phyloP scores from a whole-genome alignment of 1,140 invertebrate species.

The Drosophila virilis region DNA sequence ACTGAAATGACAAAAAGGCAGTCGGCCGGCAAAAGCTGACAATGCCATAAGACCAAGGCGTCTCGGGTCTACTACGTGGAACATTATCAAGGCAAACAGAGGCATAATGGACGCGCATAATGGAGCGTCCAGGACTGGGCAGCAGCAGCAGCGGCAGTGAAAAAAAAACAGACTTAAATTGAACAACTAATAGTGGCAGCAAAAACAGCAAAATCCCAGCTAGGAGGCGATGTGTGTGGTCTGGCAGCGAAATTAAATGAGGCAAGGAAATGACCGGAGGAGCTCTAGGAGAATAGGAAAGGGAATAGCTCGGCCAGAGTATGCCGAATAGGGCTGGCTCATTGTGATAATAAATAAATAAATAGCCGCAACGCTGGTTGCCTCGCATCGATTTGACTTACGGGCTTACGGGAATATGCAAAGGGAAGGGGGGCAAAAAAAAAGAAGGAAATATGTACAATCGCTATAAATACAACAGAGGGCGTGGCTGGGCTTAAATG shows the following conservation, averaged over 20 bases:
- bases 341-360: slow-evolving; percentile 81
- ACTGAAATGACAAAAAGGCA: slow-evolving; percentile 81
- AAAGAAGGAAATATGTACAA: slow-evolving; percentile 32
- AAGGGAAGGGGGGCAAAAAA: slow-evolving; percentile 23
- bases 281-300: slow-evolving; percentile 8
- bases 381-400: slow-evolving; percentile 64
- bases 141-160: background rate
- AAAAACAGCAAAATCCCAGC: slow-evolving; percentile 13
- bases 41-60: slow-evolving; percentile 50
- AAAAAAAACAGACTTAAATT: slow-evolving; percentile 46
- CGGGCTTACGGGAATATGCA: slow-evolving; percentile 54
- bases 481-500: slow-evolving; percentile 66
- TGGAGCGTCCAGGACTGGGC: slow-evolving; percentile 10
- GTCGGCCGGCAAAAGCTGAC: slow-evolving; percentile 47
- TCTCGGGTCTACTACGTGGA: slow-evolving; percentile 28
- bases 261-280: slow-evolving; percentile 40
- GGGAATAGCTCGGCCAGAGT: background rate
- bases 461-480: slow-evolving; percentile 66
- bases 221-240: slow-evolving; percentile 62
- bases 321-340: slow-evolving; percentile 66
- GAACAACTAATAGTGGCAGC: slow-evolving; percentile 52
- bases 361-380: slow-evolving; percentile 60
- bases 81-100: slow-evolving; percentile 79
- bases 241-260: slow-evolving; percentile 50
- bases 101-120: slow-evolving; percentile 68